These are phyloP conservation scores for Tyria jacobaeae DNA, from an alignment of 2,888 invertebrate species.

Conservation along the genomic window DNA sequence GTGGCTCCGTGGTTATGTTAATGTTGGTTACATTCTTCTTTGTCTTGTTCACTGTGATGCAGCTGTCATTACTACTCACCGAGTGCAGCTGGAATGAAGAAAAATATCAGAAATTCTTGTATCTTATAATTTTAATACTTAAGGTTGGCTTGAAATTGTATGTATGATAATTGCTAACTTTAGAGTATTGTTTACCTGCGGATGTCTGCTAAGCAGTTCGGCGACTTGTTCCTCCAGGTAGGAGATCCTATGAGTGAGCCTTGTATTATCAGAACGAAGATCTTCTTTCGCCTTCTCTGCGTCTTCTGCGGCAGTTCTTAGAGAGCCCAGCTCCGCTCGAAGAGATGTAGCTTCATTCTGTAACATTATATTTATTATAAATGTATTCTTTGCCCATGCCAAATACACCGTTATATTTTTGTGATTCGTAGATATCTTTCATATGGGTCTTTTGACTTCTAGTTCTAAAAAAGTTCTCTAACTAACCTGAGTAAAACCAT, in stretches of 20 bases:
- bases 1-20: conserved; percentile 88
- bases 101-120: background rate
- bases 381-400: background rate
- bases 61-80: conserved; percentile 76
- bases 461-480: background rate
- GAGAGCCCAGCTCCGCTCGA: conserved; percentile 86
- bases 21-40: conserved; percentile 90
- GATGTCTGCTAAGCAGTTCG: conserved; percentile 84
- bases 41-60: conserved; percentile 86
- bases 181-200: conserved; percentile 25
- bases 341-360: conserved; percentile 85
- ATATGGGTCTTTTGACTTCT: no score
- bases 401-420: background rate
- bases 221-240: conserved; percentile 95
- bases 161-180: background rate
- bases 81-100: conserved; percentile 67
- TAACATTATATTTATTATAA: conserved; percentile 5
- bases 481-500: conserved; percentile 71
- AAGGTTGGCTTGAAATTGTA: background rate
- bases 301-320: conserved; percentile 88
- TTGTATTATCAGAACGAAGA: conserved; percentile 92
- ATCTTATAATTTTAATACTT: background rate
- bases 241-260: conserved; percentile 94
- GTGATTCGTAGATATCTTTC: background rate
- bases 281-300: conserved; percentile 88